phyloP scores from a whole-genome alignment of 2,797 vertebrate genomes.

The Enteromius thamalakanensis region DNA sequence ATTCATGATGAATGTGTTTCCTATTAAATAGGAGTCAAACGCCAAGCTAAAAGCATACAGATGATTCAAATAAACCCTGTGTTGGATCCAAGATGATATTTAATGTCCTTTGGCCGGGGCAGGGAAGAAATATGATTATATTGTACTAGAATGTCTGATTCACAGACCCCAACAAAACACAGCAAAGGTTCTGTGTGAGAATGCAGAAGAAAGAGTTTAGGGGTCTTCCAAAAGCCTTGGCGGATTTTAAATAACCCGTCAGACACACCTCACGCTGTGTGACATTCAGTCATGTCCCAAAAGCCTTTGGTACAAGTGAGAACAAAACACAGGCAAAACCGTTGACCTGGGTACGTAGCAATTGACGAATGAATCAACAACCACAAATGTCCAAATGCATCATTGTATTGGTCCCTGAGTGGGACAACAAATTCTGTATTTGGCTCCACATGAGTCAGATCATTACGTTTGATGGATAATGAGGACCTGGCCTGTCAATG shows the following conservation, averaged over 20 bases:
- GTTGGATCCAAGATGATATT: slow-evolving; percentile 60
- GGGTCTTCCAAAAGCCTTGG: slow-evolving; percentile 57
- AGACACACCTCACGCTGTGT: slow-evolving; percentile 60
- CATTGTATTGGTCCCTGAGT: slow-evolving; percentile 34
- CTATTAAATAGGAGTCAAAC: slow-evolving; percentile 58
- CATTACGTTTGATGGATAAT: slow-evolving; percentile 14
- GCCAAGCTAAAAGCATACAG: slow-evolving; percentile 55
- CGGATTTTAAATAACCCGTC: slow-evolving; percentile 61
- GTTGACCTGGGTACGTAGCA: slow-evolving; percentile 61
- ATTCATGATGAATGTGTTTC: slow-evolving; percentile 59
- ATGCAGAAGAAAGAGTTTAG: slow-evolving; percentile 34
- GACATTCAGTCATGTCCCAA: slow-evolving; percentile 57
- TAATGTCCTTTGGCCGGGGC: slow-evolving; percentile 57
- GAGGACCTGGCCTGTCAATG: slow-evolving; percentile 14
- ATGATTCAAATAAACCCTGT: slow-evolving; percentile 61
- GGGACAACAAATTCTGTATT: slow-evolving; percentile 22
- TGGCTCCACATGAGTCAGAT: slow-evolving; percentile 14
- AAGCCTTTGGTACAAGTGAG: slow-evolving; percentile 62
- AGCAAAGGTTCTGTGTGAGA: slow-evolving; percentile 47
- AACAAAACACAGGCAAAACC: slow-evolving; percentile 61
- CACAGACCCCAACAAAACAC: slow-evolving; percentile 57
- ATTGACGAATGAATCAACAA: slow-evolving; percentile 67
- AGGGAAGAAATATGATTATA: slow-evolving; percentile 54
- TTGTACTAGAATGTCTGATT: slow-evolving; percentile 60
- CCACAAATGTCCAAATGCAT: slow-evolving; percentile 64